Evolutionary conservation across 2,888 invertebrate genomes (phyloP).

Genomic region (Pachydiplax longipennis): DNA sequence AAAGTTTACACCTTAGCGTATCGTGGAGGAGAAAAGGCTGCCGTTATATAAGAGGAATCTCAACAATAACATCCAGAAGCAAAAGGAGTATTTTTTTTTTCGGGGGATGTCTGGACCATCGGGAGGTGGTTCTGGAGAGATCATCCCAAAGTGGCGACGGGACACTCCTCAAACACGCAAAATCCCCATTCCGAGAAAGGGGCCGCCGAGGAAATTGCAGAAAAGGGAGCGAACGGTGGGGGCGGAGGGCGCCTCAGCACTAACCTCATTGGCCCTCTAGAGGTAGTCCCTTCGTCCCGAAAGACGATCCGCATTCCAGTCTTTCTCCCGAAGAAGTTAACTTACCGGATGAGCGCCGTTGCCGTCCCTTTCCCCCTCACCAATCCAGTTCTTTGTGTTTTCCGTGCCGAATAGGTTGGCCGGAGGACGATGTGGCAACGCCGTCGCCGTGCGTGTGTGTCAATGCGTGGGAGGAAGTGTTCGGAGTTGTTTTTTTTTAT

Average conservation of each 20-base stretch:
- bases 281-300: neutral
- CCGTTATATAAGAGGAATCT: too few relatives aligned
- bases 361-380: neutral
- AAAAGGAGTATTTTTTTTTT: too few relatives aligned
- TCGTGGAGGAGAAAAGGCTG: too few relatives aligned
- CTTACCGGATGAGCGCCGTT: slow-evolving; percentile 9
- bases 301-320: slow-evolving; percentile 35
- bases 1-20: too few relatives aligned
- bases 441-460: neutral
- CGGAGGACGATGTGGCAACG: neutral
- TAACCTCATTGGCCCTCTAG: neutral
- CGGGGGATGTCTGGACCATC: neutral
- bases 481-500: neutral
- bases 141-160: neutral
- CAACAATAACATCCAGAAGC: too few relatives aligned
- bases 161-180: neutral
- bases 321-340: neutral
- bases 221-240: neutral
- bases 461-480: neutral
- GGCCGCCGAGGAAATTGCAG: neutral
- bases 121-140: neutral
- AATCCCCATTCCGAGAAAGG: neutral
- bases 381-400: slow-evolving; percentile 9
- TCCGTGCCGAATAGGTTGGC: neutral
- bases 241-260: neutral